Conservation (phyloP, 1,140 invertebrate genomes). For the Aphidius ervi region DNA sequence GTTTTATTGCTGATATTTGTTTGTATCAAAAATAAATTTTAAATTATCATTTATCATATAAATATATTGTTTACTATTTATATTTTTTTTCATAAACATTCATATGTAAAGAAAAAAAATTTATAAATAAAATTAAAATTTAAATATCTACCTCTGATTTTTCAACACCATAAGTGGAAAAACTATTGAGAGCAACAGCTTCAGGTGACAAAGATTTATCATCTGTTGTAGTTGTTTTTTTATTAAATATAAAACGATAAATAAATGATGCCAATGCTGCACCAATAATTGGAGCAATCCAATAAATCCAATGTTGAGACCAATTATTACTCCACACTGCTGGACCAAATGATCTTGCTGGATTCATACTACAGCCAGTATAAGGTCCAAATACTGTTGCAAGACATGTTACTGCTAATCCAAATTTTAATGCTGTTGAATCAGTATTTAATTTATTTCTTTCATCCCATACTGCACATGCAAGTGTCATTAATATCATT, state of each 20-base stretch:
- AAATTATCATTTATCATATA: too few relatives aligned
- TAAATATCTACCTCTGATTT: slow-evolving; percentile 32
- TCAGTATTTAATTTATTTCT: slow-evolving; percentile 53
- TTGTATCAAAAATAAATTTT: too few relatives aligned
- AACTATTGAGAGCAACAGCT: slow-evolving; percentile 37
- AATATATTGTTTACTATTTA: too few relatives aligned
- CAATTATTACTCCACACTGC: slow-evolving; percentile 70
- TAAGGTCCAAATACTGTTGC: slow-evolving; percentile 55
- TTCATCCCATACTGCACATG: slow-evolving; percentile 62
- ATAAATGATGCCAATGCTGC: slow-evolving; percentile 45
- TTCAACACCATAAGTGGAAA: slow-evolving; percentile 25
- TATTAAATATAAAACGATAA: slow-evolving; percentile 41
- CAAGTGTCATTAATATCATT: slow-evolving; percentile 64
- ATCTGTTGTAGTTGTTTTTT: slow-evolving; percentile 19
- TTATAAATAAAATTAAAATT: too few relatives aligned
- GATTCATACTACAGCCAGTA: slow-evolving; percentile 80
- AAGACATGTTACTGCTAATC: slow-evolving; percentile 51
- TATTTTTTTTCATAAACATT: too few relatives aligned
- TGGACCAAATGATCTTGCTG: slow-evolving; percentile 73
- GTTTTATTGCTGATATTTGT: too few relatives aligned
- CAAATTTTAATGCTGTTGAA: slow-evolving; percentile 54
- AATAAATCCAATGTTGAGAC: slow-evolving; percentile 64
- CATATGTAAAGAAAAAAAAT: too few relatives aligned
- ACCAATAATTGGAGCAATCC: slow-evolving; percentile 54
- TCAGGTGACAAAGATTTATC: slow-evolving; percentile 27